Conservation (phyloP, 2,797 vertebrate species). For the Chaetodon trifasciatus region DNA sequence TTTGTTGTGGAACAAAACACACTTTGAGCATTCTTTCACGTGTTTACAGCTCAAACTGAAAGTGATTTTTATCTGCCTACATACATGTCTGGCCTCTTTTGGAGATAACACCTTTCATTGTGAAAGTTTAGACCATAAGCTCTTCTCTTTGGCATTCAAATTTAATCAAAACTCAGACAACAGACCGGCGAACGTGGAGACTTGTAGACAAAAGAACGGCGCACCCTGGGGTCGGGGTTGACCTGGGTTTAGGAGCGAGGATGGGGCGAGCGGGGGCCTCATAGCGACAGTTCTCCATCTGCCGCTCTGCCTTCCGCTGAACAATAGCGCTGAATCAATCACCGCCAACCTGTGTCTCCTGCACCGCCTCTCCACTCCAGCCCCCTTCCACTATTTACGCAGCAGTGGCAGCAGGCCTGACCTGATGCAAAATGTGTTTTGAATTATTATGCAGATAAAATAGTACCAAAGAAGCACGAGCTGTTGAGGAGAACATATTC, state of each 20-base stretch:
- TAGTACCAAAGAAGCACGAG: slow-evolving; percentile 6
- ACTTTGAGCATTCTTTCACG: slow-evolving; percentile 15
- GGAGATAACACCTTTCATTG: slow-evolving; percentile 24
- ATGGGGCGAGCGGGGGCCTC: slow-evolving; percentile 32
- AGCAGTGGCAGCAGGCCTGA: slow-evolving; percentile 56
- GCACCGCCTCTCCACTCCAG: slow-evolving; percentile 32
- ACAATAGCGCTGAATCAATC: slow-evolving; percentile 83
- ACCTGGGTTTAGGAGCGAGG: slow-evolving; percentile 57
- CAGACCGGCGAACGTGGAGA: slow-evolving; percentile 71
- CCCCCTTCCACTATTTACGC: slow-evolving; percentile 49
- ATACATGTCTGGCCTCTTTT: background rate
- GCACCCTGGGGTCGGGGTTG: slow-evolving; percentile 70
- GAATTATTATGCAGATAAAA: slow-evolving; percentile 43
- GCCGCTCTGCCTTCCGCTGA: slow-evolving; percentile 71
- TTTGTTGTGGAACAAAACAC: slow-evolving; percentile 49
- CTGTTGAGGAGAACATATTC: background rate
- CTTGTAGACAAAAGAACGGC: slow-evolving; percentile 75
- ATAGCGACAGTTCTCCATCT: slow-evolving; percentile 87
- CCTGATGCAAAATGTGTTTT: slow-evolving; percentile 22
- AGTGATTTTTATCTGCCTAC: slow-evolving; percentile 21
- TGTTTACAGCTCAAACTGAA: slow-evolving; percentile 51
- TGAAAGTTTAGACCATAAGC: slow-evolving; percentile 49
- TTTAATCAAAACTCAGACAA: slow-evolving; percentile 75
- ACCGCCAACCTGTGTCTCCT: slow-evolving; percentile 74
- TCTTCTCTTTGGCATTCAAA: slow-evolving; percentile 65